phyloP scores from a whole-genome alignment of 2,888 invertebrate genomes.

The Chaetoderma sp. region DNA sequence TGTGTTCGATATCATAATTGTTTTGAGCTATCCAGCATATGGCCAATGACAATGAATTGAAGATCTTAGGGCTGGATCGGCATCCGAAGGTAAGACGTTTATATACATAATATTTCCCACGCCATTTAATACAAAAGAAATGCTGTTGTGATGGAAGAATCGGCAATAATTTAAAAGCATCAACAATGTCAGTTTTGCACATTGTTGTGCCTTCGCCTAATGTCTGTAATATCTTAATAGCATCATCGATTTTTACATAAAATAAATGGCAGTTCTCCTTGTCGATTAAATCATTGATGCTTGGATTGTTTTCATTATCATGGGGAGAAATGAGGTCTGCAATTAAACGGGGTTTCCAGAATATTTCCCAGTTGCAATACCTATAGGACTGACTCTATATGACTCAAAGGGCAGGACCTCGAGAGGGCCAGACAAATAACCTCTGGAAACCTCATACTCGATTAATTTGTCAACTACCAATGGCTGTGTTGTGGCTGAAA shows the following conservation, averaged over 20 bases:
- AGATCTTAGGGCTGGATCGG: conserved; percentile 15
- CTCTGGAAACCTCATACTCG: too few species aligned
- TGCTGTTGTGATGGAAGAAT: background rate
- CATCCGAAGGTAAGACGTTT: conserved; percentile 19
- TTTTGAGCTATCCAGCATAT: conserved; percentile 17
- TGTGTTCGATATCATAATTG: conserved; percentile 4
- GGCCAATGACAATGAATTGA: conserved; percentile 12
- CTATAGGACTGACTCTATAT: too few species aligned
- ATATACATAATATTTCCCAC: conserved; percentile 12
- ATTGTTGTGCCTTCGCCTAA: conserved; percentile 12
- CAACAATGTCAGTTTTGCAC: conserved; percentile 32
- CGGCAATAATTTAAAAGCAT: conserved; percentile 17
- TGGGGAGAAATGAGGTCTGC: conserved; percentile 38
- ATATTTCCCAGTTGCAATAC: too few species aligned
- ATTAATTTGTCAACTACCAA: too few species aligned
- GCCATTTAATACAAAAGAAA: conserved; percentile 14
- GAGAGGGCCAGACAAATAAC: too few species aligned
- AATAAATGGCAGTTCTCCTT: conserved; percentile 29
- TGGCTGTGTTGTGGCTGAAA: too few species aligned
- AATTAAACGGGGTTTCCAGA: too few species aligned
- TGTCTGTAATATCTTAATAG: conserved; percentile 22
- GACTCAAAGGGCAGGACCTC: too few species aligned
- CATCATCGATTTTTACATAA: conserved; percentile 38
- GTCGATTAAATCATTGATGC: conserved; percentile 36
- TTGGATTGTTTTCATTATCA: conserved; percentile 17